Percentiles rank a stretch among this genome's conserved stretches.
These are phyloP conservation scores for Dipodomys merriami DNA, from an alignment of 2,113 vertebrate genomes.

Conservation along the genomic window DNA sequence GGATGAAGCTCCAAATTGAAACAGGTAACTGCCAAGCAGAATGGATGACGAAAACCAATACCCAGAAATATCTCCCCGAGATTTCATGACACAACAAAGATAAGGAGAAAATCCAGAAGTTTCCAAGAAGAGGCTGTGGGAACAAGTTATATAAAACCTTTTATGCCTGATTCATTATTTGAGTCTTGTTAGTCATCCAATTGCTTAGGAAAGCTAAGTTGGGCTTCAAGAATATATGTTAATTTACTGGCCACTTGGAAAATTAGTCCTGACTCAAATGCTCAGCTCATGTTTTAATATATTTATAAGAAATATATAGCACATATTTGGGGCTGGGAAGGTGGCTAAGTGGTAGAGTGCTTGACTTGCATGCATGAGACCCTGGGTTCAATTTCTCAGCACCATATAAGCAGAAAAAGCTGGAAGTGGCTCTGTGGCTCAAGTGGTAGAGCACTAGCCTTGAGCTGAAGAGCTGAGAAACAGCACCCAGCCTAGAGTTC, in stretches of 20 bases:
- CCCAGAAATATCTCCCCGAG: not conserved
- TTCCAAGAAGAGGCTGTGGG: not conserved
- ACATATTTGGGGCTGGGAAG: not conserved
- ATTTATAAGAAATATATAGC: not conserved
- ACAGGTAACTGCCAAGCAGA: not conserved
- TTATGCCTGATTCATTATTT: not conserved
- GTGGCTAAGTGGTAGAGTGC: too few species aligned
- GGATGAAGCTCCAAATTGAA: not conserved
- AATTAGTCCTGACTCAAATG: slow-evolving; percentile 11
- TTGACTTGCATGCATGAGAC: too few species aligned
- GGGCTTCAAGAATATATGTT: not conserved
- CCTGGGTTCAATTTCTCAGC: too few species aligned
- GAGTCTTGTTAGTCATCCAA: not conserved
- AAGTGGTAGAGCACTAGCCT: too few species aligned
- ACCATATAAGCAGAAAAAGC: too few species aligned
- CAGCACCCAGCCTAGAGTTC: too few species aligned
- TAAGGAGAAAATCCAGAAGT: not conserved
- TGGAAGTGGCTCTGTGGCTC: too few species aligned
- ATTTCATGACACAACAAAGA: not conserved
- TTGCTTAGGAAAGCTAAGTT: not conserved
- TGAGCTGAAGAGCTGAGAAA: too few species aligned
- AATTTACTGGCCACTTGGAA: not conserved
- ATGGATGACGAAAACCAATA: not conserved
- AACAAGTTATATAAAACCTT: not conserved
- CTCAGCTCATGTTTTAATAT: not conserved